A percentile compares a stretch with the other conserved stretches of the same genome.
phyloP scores from a whole-genome alignment of 2,113 vertebrate species.

The Campylomormyrus tamandua region DNA sequence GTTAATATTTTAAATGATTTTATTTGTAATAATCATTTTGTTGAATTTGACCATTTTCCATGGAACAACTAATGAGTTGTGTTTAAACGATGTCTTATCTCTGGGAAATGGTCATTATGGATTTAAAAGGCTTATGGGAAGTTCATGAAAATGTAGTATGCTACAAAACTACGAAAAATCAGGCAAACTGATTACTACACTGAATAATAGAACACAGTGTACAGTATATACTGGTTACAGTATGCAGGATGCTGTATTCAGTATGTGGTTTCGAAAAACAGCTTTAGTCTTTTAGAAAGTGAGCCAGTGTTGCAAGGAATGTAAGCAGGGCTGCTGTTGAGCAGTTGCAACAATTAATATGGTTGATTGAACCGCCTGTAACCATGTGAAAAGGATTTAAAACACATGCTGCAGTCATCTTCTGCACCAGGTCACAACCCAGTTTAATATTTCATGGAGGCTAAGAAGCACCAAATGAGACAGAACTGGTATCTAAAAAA shows the following conservation, averaged over 20 bases:
- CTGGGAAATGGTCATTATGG: not conserved
- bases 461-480: not conserved
- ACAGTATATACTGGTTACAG: not conserved
- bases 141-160: not conserved
- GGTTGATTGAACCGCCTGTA: not conserved
- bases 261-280: not conserved
- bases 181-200: not conserved
- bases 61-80: not conserved
- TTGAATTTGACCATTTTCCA: not conserved
- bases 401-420: not conserved
- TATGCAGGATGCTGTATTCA: not conserved
- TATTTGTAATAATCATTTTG: not conserved
- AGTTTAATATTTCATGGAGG: not conserved
- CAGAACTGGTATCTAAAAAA: not conserved
- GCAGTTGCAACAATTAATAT: not conserved
- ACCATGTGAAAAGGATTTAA: not conserved
- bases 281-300: not conserved
- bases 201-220: not conserved
- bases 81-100: not conserved
- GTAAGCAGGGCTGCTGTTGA: not conserved
- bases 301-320: not conserved
- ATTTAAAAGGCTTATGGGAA: not conserved
- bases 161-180: not conserved
- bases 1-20: not conserved
- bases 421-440: not conserved